Percentiles rank a stretch among this genome's conserved stretches.
Conservation (phyloP, 1,140 invertebrate genomes). For the Drosophila sp. region DNA sequence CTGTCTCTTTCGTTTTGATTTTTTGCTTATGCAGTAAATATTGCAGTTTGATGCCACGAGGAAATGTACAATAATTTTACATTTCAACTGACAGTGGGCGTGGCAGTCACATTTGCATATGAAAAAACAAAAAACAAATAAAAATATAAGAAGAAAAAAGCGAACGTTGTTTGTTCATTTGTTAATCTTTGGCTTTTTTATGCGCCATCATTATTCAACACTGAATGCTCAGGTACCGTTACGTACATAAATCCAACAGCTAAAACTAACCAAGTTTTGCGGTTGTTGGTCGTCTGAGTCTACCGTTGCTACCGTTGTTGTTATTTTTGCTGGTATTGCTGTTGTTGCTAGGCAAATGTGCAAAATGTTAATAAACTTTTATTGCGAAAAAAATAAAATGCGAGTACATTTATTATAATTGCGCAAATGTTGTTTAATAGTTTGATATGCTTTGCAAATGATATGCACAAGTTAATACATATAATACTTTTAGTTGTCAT, state of each 20-base stretch:
- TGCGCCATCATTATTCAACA: conserved; percentile 76
- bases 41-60: conserved; percentile 45
- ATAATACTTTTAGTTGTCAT: conserved; percentile 40
- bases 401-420: conserved; percentile 73
- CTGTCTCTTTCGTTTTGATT: background rate
- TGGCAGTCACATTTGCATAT: conserved; percentile 64
- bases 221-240: conserved; percentile 73
- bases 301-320: conserved; percentile 35
- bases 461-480: conserved; percentile 42
- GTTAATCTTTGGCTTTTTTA: conserved; percentile 66
- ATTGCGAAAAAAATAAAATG: conserved; percentile 68
- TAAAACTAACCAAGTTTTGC: conserved; percentile 67
- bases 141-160: conserved; percentile 37
- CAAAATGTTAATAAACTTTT: conserved; percentile 82
- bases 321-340: conserved; percentile 29
- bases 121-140: conserved; percentile 40
- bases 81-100: conserved; percentile 68
- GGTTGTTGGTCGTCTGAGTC: conserved; percentile 58
- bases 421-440: conserved; percentile 49
- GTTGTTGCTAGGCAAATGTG: conserved; percentile 69
- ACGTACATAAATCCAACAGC: conserved; percentile 60
- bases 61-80: conserved; percentile 59
- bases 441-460: conserved; percentile 50
- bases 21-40: conserved; percentile 8
- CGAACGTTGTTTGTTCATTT: conserved; percentile 64